Conservation (phyloP, 2,797 vertebrate genomes). For the Nasua narica region DNA sequence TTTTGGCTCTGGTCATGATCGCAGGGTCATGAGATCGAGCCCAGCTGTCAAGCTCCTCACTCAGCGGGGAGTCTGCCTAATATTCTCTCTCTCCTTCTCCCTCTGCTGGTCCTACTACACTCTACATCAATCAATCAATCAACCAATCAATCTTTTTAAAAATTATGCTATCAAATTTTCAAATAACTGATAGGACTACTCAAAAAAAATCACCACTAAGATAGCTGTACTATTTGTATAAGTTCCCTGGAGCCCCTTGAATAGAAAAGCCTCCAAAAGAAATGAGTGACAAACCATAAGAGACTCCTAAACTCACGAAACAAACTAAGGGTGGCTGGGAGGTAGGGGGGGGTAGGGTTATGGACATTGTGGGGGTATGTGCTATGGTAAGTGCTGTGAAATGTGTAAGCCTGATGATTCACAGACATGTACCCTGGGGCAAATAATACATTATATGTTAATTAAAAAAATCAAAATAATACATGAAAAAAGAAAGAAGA, state of each 20-base stretch:
- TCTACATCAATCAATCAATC: background rate
- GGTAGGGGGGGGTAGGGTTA: too few relatives aligned
- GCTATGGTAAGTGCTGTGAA: too few relatives aligned
- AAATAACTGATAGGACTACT: background rate
- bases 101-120: too few relatives aligned
- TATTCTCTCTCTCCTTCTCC: background rate
- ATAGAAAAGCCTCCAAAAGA: background rate
- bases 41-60: background rate
- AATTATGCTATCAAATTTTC: background rate
- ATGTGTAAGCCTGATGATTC: too few relatives aligned
- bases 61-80: background rate
- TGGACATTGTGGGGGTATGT: too few relatives aligned
- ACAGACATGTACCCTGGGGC: too few relatives aligned
- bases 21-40: background rate
- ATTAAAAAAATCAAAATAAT: too few relatives aligned
- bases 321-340: too few relatives aligned
- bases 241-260: background rate
- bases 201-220: background rate
- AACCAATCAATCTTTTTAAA: background rate
- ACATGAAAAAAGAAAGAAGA: too few relatives aligned
- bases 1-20: background rate
- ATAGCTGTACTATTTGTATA: background rate
- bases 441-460: too few relatives aligned
- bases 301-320: too few relatives aligned
- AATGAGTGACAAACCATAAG: too few relatives aligned